Evolutionary conservation across 2,888 invertebrate genomes (phyloP), one percentile per base, ranked within the genome.

Genomic region (Hofmannophila pseudospretella): DNA sequence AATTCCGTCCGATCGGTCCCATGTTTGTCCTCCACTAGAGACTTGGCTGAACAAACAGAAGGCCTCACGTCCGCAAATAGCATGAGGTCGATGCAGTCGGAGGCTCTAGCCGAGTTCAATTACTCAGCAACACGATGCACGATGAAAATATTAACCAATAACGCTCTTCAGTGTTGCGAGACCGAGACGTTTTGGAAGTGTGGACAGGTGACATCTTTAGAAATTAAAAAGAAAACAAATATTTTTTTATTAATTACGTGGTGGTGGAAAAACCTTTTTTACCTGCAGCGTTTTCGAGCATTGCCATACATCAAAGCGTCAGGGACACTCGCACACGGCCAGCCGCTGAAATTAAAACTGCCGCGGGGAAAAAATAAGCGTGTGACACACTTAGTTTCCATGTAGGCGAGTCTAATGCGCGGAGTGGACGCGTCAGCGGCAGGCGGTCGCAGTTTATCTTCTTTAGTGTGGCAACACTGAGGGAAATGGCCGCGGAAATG

Each of bases 1-100:
- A 85, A 86, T 85, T 84, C 85, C 82, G 73, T 76, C 64, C 79
- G 77, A 81, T 84, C 80, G 75, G 82, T 68, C 80, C 78, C 68
- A 67, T 86, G 81, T 86, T 86, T 86, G 84, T 73, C 70, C 74
- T 78, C 82, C 85, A 86, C 85, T 86, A 85, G 82, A 85, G 82
- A 68, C 79, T 78, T 79, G 82, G 78, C 80, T 81, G 75, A 51
- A 76, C 73, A 81, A 85, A 85, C 80, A 82, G 54, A 57, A 66
- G 73, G 81, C 73, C 82, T 82, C 84, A 82, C 85, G 85, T 85
- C 79, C 68, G 82, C 84, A 86, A 86, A 85, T 81, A 86, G 62
- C 68, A 65, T 60, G 73, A 77, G 80, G 79, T 76, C 75, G 80
- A 64, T 70, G 77, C 78, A 78, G 75, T 73, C 76, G 71, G 67